phyloP scores from a whole-genome alignment of 2,113 vertebrate genomes.

The Lamprologus ornatipinnis region DNA sequence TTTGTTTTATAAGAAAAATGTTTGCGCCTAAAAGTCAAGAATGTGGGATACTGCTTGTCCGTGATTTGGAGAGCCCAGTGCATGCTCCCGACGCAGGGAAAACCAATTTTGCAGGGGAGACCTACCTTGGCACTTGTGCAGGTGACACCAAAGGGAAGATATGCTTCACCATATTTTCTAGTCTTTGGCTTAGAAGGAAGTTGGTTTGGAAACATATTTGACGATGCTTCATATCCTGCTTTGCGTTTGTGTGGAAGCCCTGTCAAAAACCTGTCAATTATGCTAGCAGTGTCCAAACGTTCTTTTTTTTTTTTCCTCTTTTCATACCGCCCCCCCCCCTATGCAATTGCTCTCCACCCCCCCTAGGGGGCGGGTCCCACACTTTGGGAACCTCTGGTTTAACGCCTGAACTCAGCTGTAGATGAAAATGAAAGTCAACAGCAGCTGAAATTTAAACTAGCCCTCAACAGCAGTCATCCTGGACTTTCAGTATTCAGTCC shows the following conservation, averaged over 20 bases:
- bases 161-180: not conserved
- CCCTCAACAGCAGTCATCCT: not conserved
- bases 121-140: not conserved
- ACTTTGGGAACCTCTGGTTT: not conserved
- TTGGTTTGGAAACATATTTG: not conserved
- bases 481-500: not conserved
- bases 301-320: not conserved
- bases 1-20: not conserved
- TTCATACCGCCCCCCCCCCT: rapidly evolving
- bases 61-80: not conserved
- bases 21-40: not conserved
- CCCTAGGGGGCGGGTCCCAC: not conserved
- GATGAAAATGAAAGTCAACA: not conserved
- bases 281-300: not conserved
- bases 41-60: not conserved
- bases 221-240: rapidly evolving
- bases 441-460: not conserved
- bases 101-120: not conserved
- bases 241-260: not conserved
- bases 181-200: rapidly evolving
- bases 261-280: not conserved
- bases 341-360: not conserved
- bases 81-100: rapidly evolving
- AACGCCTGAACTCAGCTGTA: not conserved
- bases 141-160: rapidly evolving